A percentile compares a stretch with the other conserved stretches of the same genome.
Evolutionary conservation across 2,797 vertebrate species (phyloP).

Genomic region (Melanotaenia trifasciata): DNA sequence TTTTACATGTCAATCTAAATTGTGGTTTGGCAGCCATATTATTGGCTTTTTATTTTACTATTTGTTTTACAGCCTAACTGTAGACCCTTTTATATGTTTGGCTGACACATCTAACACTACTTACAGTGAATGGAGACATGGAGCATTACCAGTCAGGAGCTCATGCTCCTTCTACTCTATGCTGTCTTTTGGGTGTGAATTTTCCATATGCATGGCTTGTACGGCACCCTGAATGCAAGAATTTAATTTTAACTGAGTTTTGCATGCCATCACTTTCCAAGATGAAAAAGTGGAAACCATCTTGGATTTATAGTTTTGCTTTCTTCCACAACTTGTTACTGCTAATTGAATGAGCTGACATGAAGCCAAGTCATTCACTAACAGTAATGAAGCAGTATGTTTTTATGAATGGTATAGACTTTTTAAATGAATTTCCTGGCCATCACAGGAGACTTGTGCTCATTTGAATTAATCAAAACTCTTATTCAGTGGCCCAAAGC

Average conservation of each 20-base stretch:
- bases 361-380: constrained; percentile 5
- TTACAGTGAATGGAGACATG: constrained; percentile 30
- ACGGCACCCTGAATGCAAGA: constrained; percentile 52
- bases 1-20: background rate
- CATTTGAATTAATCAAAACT: constrained; percentile 29
- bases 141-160: constrained; percentile 3
- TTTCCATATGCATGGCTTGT: constrained; percentile 81
- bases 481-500: constrained; percentile 7
- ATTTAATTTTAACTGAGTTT: constrained; percentile 54
- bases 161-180: constrained; percentile 20
- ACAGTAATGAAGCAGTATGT: constrained; percentile 1
- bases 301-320: constrained; percentile 35
- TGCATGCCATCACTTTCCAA: constrained; percentile 78
- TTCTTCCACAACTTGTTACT: constrained; percentile 7
- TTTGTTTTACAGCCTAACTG: constrained; percentile 8
- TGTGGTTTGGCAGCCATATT: constrained; percentile 19
- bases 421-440: constrained; percentile 18
- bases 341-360: constrained; percentile 10
- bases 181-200: constrained; percentile 41
- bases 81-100: constrained; percentile 32
- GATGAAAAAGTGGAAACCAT: constrained; percentile 48
- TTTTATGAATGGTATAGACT: background rate
- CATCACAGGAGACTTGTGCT: constrained; percentile 17
- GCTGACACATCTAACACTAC: constrained; percentile 23
- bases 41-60: constrained; percentile 24